phyloP scores from a whole-genome alignment of 2,888 invertebrate species.

The Hemistola chrysoprasaria region DNA sequence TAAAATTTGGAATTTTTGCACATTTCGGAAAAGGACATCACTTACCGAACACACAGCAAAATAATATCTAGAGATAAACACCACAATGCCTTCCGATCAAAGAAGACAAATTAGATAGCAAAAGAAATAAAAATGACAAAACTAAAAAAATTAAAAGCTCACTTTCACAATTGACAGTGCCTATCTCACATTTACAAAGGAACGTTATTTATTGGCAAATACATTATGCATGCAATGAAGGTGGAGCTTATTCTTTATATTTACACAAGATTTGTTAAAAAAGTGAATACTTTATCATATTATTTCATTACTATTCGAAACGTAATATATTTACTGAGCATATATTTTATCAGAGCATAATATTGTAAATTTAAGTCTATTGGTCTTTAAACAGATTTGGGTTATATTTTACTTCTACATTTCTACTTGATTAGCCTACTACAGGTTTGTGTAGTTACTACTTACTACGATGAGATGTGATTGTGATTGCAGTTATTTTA shows the following conservation, averaged over 20 bases:
- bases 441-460: slow-evolving; percentile 12
- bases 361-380: too few relatives aligned
- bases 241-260: slow-evolving; percentile 9
- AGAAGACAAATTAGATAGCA: slow-evolving; percentile 66
- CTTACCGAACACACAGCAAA: slow-evolving; percentile 53
- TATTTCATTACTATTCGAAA: too few relatives aligned
- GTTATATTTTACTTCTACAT: too few relatives aligned
- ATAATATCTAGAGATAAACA: slow-evolving; percentile 50
- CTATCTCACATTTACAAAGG: slow-evolving; percentile 43
- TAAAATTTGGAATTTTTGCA: slow-evolving; percentile 27
- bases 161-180: slow-evolving; percentile 52
- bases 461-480: slow-evolving; percentile 7
- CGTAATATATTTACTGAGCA: too few relatives aligned
- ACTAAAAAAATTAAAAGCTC: slow-evolving; percentile 49
- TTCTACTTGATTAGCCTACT: too few relatives aligned
- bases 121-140: slow-evolving; percentile 56
- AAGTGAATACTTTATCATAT: slow-evolving; percentile 4
- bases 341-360: too few relatives aligned
- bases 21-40: slow-evolving; percentile 58
- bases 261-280: slow-evolving; percentile 24
- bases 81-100: slow-evolving; percentile 40
- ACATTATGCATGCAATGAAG: slow-evolving; percentile 64
- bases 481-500: slow-evolving; percentile 2
- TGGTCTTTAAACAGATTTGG: too few relatives aligned
- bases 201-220: slow-evolving; percentile 78